These are phyloP conservation scores for Conomelus anceps DNA, from an alignment of 2,888 invertebrate species.

Conservation along the genomic window DNA sequence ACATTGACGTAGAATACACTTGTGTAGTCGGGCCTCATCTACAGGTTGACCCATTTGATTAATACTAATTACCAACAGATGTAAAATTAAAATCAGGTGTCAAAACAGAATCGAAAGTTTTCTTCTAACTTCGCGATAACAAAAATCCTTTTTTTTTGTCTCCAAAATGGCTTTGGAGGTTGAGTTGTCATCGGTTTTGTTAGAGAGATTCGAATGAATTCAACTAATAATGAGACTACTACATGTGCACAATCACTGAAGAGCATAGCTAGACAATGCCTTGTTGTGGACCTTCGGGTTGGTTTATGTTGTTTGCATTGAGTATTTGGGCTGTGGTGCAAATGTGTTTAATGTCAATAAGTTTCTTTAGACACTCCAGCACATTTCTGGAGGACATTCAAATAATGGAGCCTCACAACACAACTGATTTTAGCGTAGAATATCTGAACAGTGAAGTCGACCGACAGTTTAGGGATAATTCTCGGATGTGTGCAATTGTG, in stretches of 20 bases:
- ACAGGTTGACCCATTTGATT: background rate
- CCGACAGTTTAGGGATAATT: background rate
- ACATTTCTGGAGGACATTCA: background rate
- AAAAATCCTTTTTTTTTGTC: background rate
- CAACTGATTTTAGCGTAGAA: background rate
- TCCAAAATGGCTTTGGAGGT: background rate
- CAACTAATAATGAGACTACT: background rate
- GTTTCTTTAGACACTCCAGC: background rate
- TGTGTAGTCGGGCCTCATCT: background rate
- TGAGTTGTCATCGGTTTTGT: background rate
- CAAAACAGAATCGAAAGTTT: background rate
- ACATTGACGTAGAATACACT: no score
- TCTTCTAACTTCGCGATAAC: background rate
- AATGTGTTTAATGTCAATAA: background rate
- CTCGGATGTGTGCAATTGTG: background rate
- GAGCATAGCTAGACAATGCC: background rate
- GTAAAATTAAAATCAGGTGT: background rate
- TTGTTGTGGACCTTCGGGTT: background rate
- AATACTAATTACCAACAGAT: background rate
- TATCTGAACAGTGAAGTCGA: background rate
- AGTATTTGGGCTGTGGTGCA: background rate
- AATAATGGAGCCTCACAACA: background rate
- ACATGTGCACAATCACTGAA: no score
- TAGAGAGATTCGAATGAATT: background rate
- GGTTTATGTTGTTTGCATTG: background rate